Conservation (phyloP, 2,113 vertebrate species). For the Calonectris borealis region DNA sequence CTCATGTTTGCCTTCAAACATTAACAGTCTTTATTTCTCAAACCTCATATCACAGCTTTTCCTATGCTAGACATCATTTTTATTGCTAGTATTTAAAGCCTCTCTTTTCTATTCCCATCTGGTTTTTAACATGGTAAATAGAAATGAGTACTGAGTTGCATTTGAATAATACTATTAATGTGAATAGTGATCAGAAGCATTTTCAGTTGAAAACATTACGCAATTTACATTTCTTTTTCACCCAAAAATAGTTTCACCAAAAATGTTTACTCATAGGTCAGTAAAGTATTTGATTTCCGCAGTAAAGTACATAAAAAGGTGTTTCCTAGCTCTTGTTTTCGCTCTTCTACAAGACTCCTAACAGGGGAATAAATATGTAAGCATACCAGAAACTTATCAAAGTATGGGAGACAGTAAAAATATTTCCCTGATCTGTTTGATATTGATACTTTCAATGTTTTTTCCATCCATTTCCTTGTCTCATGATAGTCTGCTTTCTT, state of each 20-base stretch:
- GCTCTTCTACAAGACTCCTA: neutral
- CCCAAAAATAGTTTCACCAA: neutral
- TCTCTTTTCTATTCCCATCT: neutral
- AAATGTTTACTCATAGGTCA: neutral
- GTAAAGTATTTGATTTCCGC: neutral
- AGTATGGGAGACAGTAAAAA: neutral
- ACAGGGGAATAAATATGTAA: neutral
- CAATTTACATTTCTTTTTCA: neutral
- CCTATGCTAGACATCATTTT: neutral
- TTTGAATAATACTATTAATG: neutral
- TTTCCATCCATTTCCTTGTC: neutral
- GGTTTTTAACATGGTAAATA: neutral
- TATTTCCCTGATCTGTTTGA: neutral
- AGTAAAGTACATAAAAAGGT: neutral
- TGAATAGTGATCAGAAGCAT: neutral
- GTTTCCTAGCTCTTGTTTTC: neutral
- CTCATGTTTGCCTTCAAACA: neutral
- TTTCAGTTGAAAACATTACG: neutral
- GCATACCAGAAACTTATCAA: neutral
- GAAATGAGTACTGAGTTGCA: neutral
- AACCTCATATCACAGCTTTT: neutral
- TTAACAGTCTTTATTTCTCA: neutral
- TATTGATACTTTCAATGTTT: neutral
- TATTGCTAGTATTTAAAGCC: neutral
- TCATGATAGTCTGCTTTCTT: neutral